Evolutionary conservation across 2,113 vertebrate species (phyloP).

Genomic region (Oreochromis spilurus): DNA sequence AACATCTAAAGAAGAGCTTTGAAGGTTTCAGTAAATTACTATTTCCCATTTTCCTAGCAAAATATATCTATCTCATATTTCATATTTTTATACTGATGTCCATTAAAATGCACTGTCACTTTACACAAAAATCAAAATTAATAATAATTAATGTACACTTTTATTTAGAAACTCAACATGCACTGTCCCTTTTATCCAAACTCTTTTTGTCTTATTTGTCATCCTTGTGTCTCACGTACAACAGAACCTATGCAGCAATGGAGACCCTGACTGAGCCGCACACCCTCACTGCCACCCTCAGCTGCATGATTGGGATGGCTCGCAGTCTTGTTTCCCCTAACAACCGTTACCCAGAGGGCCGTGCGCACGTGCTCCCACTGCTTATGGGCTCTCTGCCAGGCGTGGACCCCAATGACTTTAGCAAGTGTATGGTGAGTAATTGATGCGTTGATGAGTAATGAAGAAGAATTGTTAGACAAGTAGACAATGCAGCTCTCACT

Average conservation of each 20-base stretch:
- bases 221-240: neutral
- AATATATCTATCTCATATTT: neutral
- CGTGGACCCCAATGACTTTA: slow-evolving; percentile 98
- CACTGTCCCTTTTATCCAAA: accelerated
- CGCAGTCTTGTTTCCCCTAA: slow-evolving; percentile 88
- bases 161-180: neutral
- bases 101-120: neutral
- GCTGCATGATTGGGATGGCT: slow-evolving; percentile 95
- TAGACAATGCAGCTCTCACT: slow-evolving; percentile 22
- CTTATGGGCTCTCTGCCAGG: slow-evolving; percentile 94
- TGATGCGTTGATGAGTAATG: slow-evolving; percentile 29
- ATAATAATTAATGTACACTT: neutral
- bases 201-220: neutral
- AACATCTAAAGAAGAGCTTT: too few relatives aligned
- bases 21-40: too few relatives aligned
- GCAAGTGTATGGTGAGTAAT: slow-evolving; percentile 94
- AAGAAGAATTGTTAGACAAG: slow-evolving; percentile 38
- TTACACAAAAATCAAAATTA: neutral
- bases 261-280: slow-evolving; percentile 97
- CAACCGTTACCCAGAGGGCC: slow-evolving; percentile 90
- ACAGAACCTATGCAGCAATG: slow-evolving; percentile 90
- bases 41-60: too few relatives aligned
- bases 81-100: neutral
- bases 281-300: slow-evolving; percentile 94
- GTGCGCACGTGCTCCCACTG: slow-evolving; percentile 90